Conservation (phyloP, 2,888 invertebrate species). For the Colostygia pectinataria region DNA sequence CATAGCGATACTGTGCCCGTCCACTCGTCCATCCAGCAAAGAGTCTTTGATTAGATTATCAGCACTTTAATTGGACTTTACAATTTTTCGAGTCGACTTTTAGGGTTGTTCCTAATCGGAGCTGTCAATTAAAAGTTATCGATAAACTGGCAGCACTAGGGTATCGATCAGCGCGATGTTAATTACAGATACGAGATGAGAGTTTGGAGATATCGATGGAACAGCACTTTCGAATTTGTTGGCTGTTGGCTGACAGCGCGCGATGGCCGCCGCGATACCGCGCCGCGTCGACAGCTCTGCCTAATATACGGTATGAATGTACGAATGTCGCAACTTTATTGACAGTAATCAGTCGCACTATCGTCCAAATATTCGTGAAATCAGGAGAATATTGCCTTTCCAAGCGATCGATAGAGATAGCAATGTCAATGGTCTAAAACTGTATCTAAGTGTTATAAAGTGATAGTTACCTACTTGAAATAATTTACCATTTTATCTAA, state of each 20-base stretch:
- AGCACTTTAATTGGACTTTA: conserved; percentile 37
- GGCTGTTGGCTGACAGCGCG: conserved; percentile 40
- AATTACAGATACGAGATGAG: conserved; percentile 59
- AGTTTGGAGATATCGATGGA: conserved; percentile 17
- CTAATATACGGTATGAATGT: neutral
- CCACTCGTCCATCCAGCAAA: conserved; percentile 2
- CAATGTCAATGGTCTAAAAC: conserved; percentile 7
- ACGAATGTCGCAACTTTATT: conserved; percentile 9
- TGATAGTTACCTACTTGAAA: too few relatives aligned
- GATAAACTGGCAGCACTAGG: conserved; percentile 40
- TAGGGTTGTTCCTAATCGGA: conserved; percentile 46
- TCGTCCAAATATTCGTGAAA: conserved; percentile 13
- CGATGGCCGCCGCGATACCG: conserved; percentile 32
- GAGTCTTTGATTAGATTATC: conserved; percentile 34
- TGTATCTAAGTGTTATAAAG: conserved; percentile 7
- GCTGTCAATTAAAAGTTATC: conserved; percentile 54
- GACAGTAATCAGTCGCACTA: conserved; percentile 8
- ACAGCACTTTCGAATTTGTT: conserved; percentile 36
- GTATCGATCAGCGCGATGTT: conserved; percentile 63
- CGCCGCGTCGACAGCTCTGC: neutral
- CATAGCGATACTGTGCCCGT: neutral
- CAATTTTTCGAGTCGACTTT: conserved; percentile 33
- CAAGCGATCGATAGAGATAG: conserved; percentile 14
- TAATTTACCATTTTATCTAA: conserved; percentile 12
- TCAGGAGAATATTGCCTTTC: conserved; percentile 1